Base-by-base conservation (phyloP, 2,113 vertebrate genomes). In the Ptilorrhoa leucosticta region DNA sequence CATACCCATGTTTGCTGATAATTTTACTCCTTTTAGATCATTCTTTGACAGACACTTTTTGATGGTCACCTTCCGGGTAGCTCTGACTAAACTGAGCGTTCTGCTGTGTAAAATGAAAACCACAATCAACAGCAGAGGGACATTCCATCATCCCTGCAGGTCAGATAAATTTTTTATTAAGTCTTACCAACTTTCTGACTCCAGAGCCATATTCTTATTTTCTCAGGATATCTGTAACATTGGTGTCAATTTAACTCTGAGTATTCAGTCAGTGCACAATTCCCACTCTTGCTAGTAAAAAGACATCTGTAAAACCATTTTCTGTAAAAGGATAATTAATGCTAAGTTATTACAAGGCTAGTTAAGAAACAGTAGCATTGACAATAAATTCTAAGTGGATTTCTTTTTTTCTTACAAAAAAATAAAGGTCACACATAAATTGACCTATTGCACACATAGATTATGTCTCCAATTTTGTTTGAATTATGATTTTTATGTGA, bases 281-380 rank as follows among this genome's bases (percentile, higher is more conserved):
- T 28, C 7, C 11, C 3, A 0, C 28, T 60, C 53, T 65, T 72
- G 44, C 18, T 14, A 66, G 12, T 42, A 51, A 81, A 92, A 80
- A 90, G 39, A 69, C 16, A 57, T 53, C 63, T 68, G 40, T 75
- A 95, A 53, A 48, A 65, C 47, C 4, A 31, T 82, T 87, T 87
- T 87, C 44, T 90, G 17, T 12, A 35, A 73, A 79, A 87, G n/a
- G 15, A 39, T 71, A 81, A 86, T 70, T 51, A 83, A 90, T 78
- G 10, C 33, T 61, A 60, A 65, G 7, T 73, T 75, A 48, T 83
- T 81, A 75, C 16, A 87, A 66, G 40, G 19, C 44, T 81, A 71
- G 22, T 91, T 81, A 44, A 42, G 35, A 95, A 96, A 95, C 23
- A 27, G 76, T 70, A 61, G 79, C 66, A 89, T 64, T 95, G 88